These are phyloP conservation scores for Gastracanthus pulcherrimus DNA, from an alignment of 2,888 invertebrate species.

Conservation along the genomic window DNA sequence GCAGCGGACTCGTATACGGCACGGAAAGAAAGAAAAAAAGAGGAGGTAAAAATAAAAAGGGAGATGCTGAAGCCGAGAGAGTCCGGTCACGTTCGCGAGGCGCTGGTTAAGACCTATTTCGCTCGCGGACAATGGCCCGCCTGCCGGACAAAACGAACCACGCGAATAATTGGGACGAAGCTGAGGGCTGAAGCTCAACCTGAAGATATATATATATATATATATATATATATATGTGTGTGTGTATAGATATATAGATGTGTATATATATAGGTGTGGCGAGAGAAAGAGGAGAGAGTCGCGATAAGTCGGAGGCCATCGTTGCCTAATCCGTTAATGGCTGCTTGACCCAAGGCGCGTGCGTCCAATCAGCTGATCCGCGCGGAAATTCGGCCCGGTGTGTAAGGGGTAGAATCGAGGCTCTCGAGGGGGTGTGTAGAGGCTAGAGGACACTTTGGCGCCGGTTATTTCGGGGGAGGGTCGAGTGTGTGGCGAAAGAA, in stretches of 20 bases:
- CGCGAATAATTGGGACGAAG: slow-evolving; percentile 33
- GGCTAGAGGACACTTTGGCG: not conserved
- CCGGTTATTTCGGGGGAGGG: not conserved
- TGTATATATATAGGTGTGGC: too few species aligned
- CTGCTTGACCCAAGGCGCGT: not conserved
- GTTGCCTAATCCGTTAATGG: slow-evolving; percentile 43
- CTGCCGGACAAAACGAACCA: not conserved
- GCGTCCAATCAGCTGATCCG: slow-evolving; percentile 24
- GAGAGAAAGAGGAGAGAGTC: too few species aligned
- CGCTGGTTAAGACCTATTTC: slow-evolving; percentile 12
- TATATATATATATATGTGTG: too few species aligned
- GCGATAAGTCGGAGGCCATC: not conserved
- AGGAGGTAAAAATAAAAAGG: too few species aligned
- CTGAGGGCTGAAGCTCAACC: too few species aligned
- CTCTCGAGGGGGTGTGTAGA: not conserved
- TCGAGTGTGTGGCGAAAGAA: not conserved
- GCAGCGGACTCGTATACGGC: not conserved
- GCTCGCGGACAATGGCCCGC: not conserved
- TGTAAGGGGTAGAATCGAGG: too few species aligned
- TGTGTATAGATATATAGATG: too few species aligned
- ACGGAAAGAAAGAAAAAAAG: not conserved
- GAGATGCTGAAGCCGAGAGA: too few species aligned
- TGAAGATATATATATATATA: too few species aligned
- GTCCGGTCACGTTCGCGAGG: slow-evolving; percentile 27
- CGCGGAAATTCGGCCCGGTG: not conserved